Evolutionary conservation across 1,140 invertebrate species (phyloP), one percentile per base, ranked within the genome.

Genomic region (Drosophila subpulchrella): DNA sequence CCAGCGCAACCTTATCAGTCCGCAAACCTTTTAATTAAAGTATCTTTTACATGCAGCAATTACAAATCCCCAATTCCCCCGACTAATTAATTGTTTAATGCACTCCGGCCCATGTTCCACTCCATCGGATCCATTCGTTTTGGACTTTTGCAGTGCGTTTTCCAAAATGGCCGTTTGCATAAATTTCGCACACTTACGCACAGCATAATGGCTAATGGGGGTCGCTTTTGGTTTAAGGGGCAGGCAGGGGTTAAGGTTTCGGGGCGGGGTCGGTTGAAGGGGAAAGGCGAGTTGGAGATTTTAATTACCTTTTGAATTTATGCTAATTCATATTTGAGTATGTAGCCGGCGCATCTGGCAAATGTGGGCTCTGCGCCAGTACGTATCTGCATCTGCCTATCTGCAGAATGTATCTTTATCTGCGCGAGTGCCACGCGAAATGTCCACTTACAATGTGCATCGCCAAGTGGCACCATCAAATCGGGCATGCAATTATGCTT

Each of bases 321-420:
- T 88, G 83, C 83, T 86, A 86, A 88, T 88, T 88, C 83, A 88
- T 88, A 88, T 89, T 88, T 88, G 84, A 88, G 83, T 83, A 88
- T 89, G 83, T 89, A 68, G 55, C 39, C 66, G 67, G 15, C 65
- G 50, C 76, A 84, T 62, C 76, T 79, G 80, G 54, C 54, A 57
- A 63, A 67, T 53, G 55, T 20, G 71, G 36, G 32, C 63, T 24
- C 61, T 36, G 46, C 61, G 7, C 38, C 24, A 56, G 55, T 53
- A 42, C 65, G 39, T 59, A 67, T 54, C 56, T 60, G 50, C 30
- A 24, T 44, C 47, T 74, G 74, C 30, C 39, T 61, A 57, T 78
- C 59, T 70, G 58, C 36, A 11, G 36, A 27, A 44, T 65, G 74
- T 61, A 59, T 63, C 77, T 63, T 42, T 55, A 59, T 56, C 54